phyloP scores from a whole-genome alignment of 2,113 vertebrate species.

The Cyprinodon variegatus region DNA sequence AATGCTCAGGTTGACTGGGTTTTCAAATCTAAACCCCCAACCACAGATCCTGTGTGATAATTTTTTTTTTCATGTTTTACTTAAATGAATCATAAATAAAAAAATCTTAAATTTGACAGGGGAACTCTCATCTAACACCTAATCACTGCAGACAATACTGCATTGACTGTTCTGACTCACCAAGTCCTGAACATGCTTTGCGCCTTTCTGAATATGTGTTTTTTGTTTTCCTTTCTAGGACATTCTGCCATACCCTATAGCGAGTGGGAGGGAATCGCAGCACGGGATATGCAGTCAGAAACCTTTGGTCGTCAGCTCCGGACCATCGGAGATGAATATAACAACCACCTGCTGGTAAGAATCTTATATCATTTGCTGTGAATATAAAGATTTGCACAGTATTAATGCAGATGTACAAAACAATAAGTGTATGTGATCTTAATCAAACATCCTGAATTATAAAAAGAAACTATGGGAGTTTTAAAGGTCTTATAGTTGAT shows the following conservation, averaged over 20 bases:
- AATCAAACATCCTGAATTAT: background rate
- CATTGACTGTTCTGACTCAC: background rate
- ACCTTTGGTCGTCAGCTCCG: conserved; percentile 86
- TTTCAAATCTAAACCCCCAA: background rate
- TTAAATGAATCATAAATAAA: background rate
- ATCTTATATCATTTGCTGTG: conserved; percentile 4
- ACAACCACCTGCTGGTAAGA: conserved; percentile 67
- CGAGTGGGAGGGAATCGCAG: conserved; percentile 51
- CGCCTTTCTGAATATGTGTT: conserved; percentile 11
- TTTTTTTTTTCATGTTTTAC: background rate
- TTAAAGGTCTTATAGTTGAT: background rate
- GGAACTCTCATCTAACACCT: background rate
- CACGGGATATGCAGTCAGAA: conserved; percentile 80
- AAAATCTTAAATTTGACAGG: background rate
- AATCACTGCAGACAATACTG: background rate
- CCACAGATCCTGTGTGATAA: background rate
- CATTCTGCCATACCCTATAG: conserved; percentile 39
- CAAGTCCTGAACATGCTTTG: background rate
- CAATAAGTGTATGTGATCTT: background rate
- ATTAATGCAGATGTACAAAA: background rate
- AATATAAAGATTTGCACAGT: background rate
- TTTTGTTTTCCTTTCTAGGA: conserved; percentile 41
- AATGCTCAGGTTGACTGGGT: background rate
- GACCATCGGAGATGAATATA: conserved; percentile 90
- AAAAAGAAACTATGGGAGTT: background rate